A percentile compares a stretch with the other conserved stretches of the same genome.
These are phyloP conservation scores for Agrochola circellaris DNA, from an alignment of 2,888 invertebrate genomes.

Conservation along the genomic window DNA sequence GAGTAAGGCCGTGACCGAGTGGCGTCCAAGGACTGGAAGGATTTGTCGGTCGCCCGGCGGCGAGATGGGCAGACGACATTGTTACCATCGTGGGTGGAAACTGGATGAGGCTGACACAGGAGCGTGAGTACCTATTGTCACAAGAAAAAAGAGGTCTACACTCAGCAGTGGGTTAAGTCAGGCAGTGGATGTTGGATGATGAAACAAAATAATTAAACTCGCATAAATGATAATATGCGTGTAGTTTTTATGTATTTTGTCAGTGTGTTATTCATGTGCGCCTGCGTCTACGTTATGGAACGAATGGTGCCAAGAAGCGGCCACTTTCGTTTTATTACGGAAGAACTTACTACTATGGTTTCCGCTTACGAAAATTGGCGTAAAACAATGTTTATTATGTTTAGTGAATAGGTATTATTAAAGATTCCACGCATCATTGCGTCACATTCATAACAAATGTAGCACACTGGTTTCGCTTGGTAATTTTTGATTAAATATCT, in stretches of 20 bases:
- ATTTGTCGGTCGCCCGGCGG: too few relatives aligned
- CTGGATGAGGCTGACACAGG: too few relatives aligned
- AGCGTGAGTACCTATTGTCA: too few relatives aligned
- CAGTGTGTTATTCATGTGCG: slow-evolving; percentile 11
- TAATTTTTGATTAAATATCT: background rate
- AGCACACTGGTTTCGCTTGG: background rate
- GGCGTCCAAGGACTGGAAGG: too few relatives aligned
- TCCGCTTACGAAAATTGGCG: slow-evolving; percentile 50
- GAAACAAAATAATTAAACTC: background rate
- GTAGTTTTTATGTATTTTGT: background rate
- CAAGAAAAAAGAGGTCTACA: too few relatives aligned
- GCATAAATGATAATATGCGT: background rate
- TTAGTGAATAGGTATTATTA: slow-evolving; percentile 19
- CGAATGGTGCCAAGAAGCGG: slow-evolving; percentile 29
- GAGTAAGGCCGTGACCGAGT: too few relatives aligned
- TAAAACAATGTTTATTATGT: slow-evolving; percentile 31
- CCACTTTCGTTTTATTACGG: slow-evolving; percentile 59
- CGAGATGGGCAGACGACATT: too few relatives aligned
- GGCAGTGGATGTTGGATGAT: too few relatives aligned
- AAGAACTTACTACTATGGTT: slow-evolving; percentile 50
- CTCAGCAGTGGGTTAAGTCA: too few relatives aligned
- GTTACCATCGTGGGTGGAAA: too few relatives aligned
- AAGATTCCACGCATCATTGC: background rate
- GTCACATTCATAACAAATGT: too few relatives aligned
- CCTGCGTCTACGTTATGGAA: slow-evolving; percentile 30